Evolutionary conservation across 2,113 vertebrate species (phyloP).

Genomic region (Typhlomys cinereus): DNA sequence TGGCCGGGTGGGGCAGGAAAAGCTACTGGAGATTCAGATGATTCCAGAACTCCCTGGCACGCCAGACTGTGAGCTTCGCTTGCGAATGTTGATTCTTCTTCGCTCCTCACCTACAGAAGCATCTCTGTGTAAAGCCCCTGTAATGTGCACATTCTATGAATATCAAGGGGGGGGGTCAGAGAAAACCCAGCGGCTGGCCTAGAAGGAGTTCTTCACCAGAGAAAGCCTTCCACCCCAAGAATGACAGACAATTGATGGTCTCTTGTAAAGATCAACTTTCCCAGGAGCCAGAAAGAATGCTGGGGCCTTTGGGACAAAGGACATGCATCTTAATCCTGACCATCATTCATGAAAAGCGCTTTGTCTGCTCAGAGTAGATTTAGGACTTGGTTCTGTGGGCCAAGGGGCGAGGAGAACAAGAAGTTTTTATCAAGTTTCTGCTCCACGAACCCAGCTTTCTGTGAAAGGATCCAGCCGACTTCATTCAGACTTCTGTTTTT

Average conservation of each 20-base stretch:
- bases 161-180: neutral
- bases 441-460: conserved; percentile 58
- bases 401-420: conserved; percentile 16
- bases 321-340: conserved; percentile 42
- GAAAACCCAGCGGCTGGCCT: conserved; percentile 13
- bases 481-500: conserved; percentile 7
- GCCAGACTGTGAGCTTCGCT: neutral
- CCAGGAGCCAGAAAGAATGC: conserved; percentile 64
- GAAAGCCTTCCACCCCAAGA: neutral
- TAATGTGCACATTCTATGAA: neutral
- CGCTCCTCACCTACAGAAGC: fast-evolving
- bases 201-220: neutral
- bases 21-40: neutral
- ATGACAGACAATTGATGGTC: conserved; percentile 7
- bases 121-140: too few relatives aligned
- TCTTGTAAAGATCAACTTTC: conserved; percentile 71
- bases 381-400: neutral
- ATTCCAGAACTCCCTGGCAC: neutral
- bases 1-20: neutral
- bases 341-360: conserved; percentile 70
- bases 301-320: conserved; percentile 55
- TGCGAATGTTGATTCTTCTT: neutral
- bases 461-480: conserved; percentile 7
- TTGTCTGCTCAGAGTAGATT: conserved; percentile 56
- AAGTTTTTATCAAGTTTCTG: conserved; percentile 56